Base-by-base conservation (phyloP, 2,113 vertebrate species). In the Cromileptes altivelis region DNA sequence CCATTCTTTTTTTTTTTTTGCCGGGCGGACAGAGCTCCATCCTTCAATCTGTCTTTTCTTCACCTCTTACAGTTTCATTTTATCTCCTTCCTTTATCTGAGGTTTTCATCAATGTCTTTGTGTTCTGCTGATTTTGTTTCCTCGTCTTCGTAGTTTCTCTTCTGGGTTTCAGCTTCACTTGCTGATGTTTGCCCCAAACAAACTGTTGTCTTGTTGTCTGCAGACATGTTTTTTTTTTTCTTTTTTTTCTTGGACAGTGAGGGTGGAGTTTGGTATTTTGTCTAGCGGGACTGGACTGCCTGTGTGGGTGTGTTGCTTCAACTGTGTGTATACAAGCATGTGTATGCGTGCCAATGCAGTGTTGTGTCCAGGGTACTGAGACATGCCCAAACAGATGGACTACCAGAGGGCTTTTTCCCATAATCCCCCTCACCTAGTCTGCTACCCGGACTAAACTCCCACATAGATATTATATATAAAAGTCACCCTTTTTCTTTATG, bases 311-410 rank as follows among this genome's bases (percentile, higher is more conserved):
- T 75, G 70, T 58, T 76, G 25, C 72, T 78, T 42, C 12, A 70
- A 50, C 13, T 70, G 62, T 53, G 61, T 72, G 33, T 74, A 63
- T 63, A 50, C 52, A 60, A 81, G n/a, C 62, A 19, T 79, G 75
- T 71, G 55, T 75, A 25, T 76, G 68, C 17, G 21, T 85, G 55
- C 75, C 55, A 72, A 19, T 62, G 83, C 64, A 72, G 61, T 42
- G 62, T 50, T 70, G 76, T 75, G 80, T 90, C 78, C 83, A 88
- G 68, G 75, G 65, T 61, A 55, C 60, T 52, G 64, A 86, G 85
- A 80, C 80, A 65, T 81, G 80, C 85, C 84, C 13, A 80, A 86
- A 86, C 84, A 91, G 85, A 91, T 87, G 85, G 75, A 88, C 82
- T 21, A 80, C 82, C 70, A 79, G 19, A 81, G 88, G 89, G 82